Conservation (phyloP, 2,797 vertebrate genomes). For the Sebastes minor region DNA sequence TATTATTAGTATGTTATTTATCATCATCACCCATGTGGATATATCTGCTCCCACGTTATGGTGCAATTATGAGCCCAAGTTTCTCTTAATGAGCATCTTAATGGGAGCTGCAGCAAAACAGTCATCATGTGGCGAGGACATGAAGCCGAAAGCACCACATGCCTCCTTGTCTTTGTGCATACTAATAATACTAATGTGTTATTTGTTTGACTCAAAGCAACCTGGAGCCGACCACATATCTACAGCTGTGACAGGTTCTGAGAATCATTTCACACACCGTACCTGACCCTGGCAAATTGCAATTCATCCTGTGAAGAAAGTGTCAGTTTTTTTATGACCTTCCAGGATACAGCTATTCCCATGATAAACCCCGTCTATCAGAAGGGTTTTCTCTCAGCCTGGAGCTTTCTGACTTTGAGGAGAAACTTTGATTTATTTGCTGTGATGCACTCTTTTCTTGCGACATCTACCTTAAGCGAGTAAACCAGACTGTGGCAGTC, state of each 20-base stretch:
- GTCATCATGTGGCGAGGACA: conserved; percentile 1
- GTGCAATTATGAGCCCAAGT: background rate
- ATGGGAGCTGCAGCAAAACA: conserved; percentile 10
- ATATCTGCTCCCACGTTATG: background rate
- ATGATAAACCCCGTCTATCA: conserved; percentile 67
- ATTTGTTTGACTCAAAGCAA: conserved; percentile 24
- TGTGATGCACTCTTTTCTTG: conserved; percentile 49
- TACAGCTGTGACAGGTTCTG: background rate
- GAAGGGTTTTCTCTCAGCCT: conserved; percentile 52
- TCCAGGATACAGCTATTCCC: conserved; percentile 64
- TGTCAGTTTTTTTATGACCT: conserved; percentile 70
- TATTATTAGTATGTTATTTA: background rate
- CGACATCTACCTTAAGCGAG: conserved; percentile 56
- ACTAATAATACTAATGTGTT: conserved; percentile 8
- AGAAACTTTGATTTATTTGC: conserved; percentile 65
- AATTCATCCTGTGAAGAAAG: conserved; percentile 59
- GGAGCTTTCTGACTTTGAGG: conserved; percentile 50
- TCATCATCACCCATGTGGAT: background rate
- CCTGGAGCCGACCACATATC: background rate
- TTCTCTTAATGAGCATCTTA: conserved; percentile 13
- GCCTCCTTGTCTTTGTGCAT: conserved; percentile 2
- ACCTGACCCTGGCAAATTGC: conserved; percentile 65
- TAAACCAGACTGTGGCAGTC: conserved; percentile 44
- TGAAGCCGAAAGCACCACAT: conserved; percentile 6
- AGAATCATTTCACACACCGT: conserved; percentile 31